Base-by-base conservation (phyloP, 1,140 invertebrate species). In the Pogonus chalceus region DNA sequence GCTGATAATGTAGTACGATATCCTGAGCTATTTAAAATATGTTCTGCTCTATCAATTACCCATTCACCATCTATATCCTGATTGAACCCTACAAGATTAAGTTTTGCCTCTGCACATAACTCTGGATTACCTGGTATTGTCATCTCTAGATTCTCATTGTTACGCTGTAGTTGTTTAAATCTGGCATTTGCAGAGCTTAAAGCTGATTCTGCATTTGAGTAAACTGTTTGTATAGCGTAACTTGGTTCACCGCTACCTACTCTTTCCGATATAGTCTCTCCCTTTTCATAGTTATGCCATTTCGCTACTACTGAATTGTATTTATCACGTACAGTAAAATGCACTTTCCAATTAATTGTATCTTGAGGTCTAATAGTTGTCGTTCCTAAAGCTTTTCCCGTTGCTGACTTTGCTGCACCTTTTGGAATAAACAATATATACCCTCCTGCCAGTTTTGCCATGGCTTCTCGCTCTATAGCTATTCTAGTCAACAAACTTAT, bases 271-370 rank as follows among this genome's bases (percentile, higher is more conserved):
- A 56, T 56, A 56, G 55, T 56, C 55, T 56, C 55, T 21, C 55
- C 55, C 37, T 54, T 56, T 56, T 55, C 55, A 56, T 56, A 56
- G 35, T 52, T 56, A 47, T 54, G 53, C 53, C 54, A 55, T 55
- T 55, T 55, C 39, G 54, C 54, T 7, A 55, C 35, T 10, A 55
- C 54, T 52, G 54, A 55, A n/a, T 46, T 46, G 23, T 55, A 55
- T 21, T 37, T 55, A 52, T n/a, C n/a, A n/a, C 53, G 9, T 24
- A 55, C 53, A 24, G 46, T 52, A 55, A 55, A 55, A 55, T 55
- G 46, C 48, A 55, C 53, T 49, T 55, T 51, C 49, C 53, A 55
- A 53, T 55, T 55, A 9, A 55, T 55, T 16, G 48, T 49, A 14
- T 53, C 46, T 47, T 47, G n/a, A 47, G 46, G 46, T 18, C n/a